Evolutionary conservation across 2,888 invertebrate species (phyloP).

Genomic region (Erebia epiphron): DNA sequence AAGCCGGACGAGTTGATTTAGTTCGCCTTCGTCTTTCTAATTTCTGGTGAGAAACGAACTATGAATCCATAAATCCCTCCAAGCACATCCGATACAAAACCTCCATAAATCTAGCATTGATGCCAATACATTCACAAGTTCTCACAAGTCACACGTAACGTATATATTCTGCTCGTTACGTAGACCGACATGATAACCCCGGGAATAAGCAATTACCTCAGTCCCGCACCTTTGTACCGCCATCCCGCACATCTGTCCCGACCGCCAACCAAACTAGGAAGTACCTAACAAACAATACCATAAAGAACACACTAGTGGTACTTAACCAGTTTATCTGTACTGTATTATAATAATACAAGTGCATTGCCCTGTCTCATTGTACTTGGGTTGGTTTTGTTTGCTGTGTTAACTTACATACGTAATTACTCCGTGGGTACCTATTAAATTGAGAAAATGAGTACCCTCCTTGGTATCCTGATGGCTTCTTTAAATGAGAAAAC

Average conservation of each 20-base stretch:
- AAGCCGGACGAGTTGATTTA: slow-evolving; percentile 14
- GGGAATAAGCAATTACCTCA: slow-evolving; percentile 47
- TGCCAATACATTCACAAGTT: slow-evolving; percentile 37
- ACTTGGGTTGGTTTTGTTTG: slow-evolving; percentile 13
- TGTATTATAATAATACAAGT: slow-evolving; percentile 43
- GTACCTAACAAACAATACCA: slow-evolving; percentile 52
- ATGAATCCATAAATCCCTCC: slow-evolving; percentile 30
- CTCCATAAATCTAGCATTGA: slow-evolving; percentile 33
- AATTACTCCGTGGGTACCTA: slow-evolving; percentile 12
- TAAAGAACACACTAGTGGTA: slow-evolving; percentile 45
- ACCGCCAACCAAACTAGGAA: slow-evolving; percentile 49
- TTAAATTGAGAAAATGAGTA: not conserved
- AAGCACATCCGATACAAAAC: slow-evolving; percentile 35
- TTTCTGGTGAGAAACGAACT: not conserved
- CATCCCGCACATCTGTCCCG: slow-evolving; percentile 47
- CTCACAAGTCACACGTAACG: slow-evolving; percentile 40
- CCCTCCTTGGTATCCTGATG: not conserved
- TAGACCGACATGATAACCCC: slow-evolving; percentile 41
- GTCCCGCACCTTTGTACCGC: slow-evolving; percentile 47
- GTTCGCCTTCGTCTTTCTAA: slow-evolving; percentile 19
- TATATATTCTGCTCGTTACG: slow-evolving; percentile 42
- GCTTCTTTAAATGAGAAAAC: too few relatives aligned
- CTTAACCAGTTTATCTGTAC: slow-evolving; percentile 42
- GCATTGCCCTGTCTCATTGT: slow-evolving; percentile 35
- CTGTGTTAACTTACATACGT: slow-evolving; percentile 24